A percentile compares a stretch with the other conserved stretches of the same genome.
These are phyloP conservation scores for Noctua janthe DNA, from an alignment of 2,888 invertebrate species.

Conservation along the genomic window DNA sequence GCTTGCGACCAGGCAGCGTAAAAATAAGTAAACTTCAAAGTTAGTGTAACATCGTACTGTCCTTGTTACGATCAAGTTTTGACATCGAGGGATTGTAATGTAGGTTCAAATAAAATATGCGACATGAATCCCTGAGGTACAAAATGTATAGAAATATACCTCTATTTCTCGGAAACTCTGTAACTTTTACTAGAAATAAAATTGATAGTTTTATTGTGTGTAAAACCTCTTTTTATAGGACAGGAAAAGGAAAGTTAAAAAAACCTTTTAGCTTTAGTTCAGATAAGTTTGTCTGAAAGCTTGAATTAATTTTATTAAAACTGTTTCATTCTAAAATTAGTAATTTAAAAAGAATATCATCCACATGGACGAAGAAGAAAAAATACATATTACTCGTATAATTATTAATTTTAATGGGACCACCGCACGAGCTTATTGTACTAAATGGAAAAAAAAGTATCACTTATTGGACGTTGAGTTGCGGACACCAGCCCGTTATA, in stretches of 20 bases:
- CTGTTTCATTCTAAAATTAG: neutral
- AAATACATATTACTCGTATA: too few relatives aligned
- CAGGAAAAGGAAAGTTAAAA: neutral
- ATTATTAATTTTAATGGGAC: too few relatives aligned
- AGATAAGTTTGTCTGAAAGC: neutral
- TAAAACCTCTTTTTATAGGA: conserved; percentile 2
- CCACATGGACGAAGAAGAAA: too few relatives aligned
- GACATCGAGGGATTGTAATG: conserved; percentile 37
- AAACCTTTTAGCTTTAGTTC: neutral
- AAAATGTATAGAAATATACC: conserved; percentile 14
- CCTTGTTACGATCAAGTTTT: conserved; percentile 34
- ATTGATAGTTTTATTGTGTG: conserved; percentile 9
- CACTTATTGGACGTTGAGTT: too few relatives aligned
- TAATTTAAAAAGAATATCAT: too few relatives aligned
- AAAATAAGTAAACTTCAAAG: neutral
- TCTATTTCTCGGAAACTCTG: conserved; percentile 6
- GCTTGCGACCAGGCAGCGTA: neutral
- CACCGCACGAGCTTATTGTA: too few relatives aligned
- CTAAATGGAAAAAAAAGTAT: too few relatives aligned
- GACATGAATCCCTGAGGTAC: conserved; percentile 4
- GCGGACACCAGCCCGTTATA: too few relatives aligned
- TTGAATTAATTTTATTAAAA: neutral
- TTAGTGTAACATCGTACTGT: neutral
- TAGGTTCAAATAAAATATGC: conserved; percentile 35
- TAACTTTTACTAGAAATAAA: conserved; percentile 11